Evolutionary conservation across 2,113 vertebrate species (phyloP), one percentile per base, ranked within the genome.

Genomic region (Hydrochoerus hydrochaeris): DNA sequence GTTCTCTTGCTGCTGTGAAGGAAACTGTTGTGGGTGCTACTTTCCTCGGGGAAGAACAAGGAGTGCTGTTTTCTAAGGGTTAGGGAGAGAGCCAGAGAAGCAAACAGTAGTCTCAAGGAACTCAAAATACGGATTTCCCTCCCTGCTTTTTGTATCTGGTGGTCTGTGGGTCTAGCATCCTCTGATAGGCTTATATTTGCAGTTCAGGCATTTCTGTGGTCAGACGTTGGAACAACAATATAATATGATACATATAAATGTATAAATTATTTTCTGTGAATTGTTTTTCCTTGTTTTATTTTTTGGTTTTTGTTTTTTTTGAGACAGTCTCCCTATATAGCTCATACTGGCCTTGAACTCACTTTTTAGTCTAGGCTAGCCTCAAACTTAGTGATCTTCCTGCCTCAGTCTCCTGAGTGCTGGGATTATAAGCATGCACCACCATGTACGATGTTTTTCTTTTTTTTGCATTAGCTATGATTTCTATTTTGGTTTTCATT

Each of bases 191-290:
- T 91, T 3, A 4, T 77, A 30, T 87, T 88, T 95, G 46, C 80
- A 91, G 60, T 81, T 94, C 9, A 81, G 57, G 54, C 49, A n/a
- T 90, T 67, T 94, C 83, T 86, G 13, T 86, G 58, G 19, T 52
- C 78, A 95, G 88, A 77, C 14, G 71, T 86, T 93, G 41, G 49
- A 82, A 10, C 13, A 73, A 7, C 38, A 75, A 71, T 38, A 24
- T 2, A 82, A 49, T 65, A 41, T n/a, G 81, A n/a, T 24, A 85
- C 28, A 6, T 84, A 58, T 5, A 78, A 77, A 69, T 52, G 1
- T n/a, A 38, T 49, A 60, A 57, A 81, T 9, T 87, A 46, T 81
- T 92, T 92, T 16, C 35, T 24, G 20, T 73, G 63, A 77, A 57
- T 38, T 87, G 8, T 52, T 81, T 69, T 96, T 90, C 60, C 75